Conservation (phyloP, 1,140 invertebrate species). For the Brachionus koreanus region DNA sequence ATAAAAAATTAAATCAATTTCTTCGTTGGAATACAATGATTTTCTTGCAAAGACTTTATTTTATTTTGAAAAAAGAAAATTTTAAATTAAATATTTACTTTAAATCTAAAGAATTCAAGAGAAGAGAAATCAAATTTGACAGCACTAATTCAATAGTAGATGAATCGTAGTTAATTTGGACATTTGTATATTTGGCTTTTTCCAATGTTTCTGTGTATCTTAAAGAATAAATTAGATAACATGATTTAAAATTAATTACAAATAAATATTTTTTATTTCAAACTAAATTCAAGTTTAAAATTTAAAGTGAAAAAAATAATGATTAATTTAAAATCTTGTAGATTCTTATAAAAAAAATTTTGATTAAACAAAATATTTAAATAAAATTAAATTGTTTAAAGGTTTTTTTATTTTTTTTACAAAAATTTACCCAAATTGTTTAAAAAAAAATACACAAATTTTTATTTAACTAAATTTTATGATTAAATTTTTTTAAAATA, state of each 20-base stretch:
- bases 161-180: not conserved
- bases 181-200: not conserved
- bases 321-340: too few relatives aligned
- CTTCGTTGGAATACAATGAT: not conserved
- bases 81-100: not conserved
- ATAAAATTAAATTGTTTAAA: too few relatives aligned
- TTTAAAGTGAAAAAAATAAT: too few relatives aligned
- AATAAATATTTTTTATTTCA: too few relatives aligned
- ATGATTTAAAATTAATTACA: too few relatives aligned
- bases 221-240: not conserved
- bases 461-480: too few relatives aligned
- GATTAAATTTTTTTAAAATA: too few relatives aligned
- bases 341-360: too few relatives aligned
- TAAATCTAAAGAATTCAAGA: not conserved
- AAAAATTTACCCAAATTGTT: too few relatives aligned
- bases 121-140: not conserved
- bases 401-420: too few relatives aligned
- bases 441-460: too few relatives aligned
- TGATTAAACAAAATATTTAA: too few relatives aligned
- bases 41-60: not conserved
- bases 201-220: not conserved
- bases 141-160: not conserved
- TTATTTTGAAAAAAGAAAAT: not conserved
- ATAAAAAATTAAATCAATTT: constrained; percentile 7
- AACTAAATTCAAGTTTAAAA: not conserved